Evolutionary conservation across 1,140 invertebrate genomes (phyloP).

Genomic region (Saccostrea echinata): DNA sequence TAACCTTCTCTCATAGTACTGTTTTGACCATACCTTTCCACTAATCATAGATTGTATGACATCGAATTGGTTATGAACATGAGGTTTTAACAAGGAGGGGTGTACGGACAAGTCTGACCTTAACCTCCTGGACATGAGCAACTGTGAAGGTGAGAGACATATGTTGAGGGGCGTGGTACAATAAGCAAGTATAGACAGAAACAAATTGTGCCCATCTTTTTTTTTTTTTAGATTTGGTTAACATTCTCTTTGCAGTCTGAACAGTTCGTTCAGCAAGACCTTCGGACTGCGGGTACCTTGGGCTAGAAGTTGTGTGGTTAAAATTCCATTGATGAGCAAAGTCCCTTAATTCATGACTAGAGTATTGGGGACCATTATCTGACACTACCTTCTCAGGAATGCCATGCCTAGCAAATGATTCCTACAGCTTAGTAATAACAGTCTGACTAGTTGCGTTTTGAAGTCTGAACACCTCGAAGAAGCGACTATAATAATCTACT

Average conservation of each 20-base stretch:
- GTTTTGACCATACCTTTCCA: too few species aligned
- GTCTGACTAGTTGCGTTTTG: slow-evolving; percentile 35
- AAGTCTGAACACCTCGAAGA: slow-evolving; percentile 57
- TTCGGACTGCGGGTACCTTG: slow-evolving; percentile 60
- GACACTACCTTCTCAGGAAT: slow-evolving; percentile 60
- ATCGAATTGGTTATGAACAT: too few species aligned
- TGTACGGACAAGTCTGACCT: background rate
- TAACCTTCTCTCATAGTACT: too few species aligned
- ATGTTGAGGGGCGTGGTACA: background rate
- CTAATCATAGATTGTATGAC: too few species aligned
- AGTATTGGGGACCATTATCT: slow-evolving; percentile 60
- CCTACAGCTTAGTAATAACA: slow-evolving; percentile 52
- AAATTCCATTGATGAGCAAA: slow-evolving; percentile 54
- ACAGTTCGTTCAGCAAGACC: slow-evolving; percentile 63
- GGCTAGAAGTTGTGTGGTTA: slow-evolving; percentile 49
- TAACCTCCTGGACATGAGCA: background rate
- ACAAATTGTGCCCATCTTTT: slow-evolving; percentile 16
- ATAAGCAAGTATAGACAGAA: background rate
- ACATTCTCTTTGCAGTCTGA: slow-evolving; percentile 58
- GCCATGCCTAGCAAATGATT: slow-evolving; percentile 53
- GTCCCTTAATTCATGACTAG: slow-evolving; percentile 36
- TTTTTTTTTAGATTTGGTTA: slow-evolving; percentile 49
- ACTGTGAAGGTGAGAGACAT: background rate
- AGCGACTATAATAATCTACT: slow-evolving; percentile 60
- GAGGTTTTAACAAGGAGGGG: background rate